Base-by-base conservation (phyloP, 2,113 vertebrate species). In the Paradisaea rubra region DNA sequence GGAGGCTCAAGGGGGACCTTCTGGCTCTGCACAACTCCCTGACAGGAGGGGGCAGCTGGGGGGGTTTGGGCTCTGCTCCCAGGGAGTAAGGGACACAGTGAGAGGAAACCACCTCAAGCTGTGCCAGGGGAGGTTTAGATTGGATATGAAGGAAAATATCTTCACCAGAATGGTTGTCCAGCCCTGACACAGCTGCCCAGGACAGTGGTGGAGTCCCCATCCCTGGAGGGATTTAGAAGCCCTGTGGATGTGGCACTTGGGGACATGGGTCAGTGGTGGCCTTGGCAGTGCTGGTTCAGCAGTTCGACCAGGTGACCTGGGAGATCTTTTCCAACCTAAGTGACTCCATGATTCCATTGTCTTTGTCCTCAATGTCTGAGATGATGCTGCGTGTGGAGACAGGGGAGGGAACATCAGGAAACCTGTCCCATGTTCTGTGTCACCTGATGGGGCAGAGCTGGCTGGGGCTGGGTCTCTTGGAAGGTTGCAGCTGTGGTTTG, bases 271-370 rank as follows among this genome's bases (percentile, higher is more conserved):
- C 3, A 42, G 18, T 11, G 54, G 15, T 31, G 47, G 41, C 16
- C 22, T 41, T 54, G 61, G 41, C 54, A 9, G 63, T 23, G 79
- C n/a, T 82, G 79, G 17, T 2, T 5, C 30, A 49, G 50, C 49
- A 47, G 14, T 9, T 5, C 7, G 10, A 23, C 15, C 19, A 1
- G 0, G 8, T 28, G 15, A 19, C 21, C n/a, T 42, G 56, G 49
- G 64, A 77, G 22, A 2, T 37, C 12, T 63, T 69, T 37, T 6
- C 63, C 64, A 63, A 1, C 35, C 22, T 10, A 6, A 37, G 28
- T 5, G 15, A 56, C 33, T 33, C 56, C 42, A 15, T 9, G 25
- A 13, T 33, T 27, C 47, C 42, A 3, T 10, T 61, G 28, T 18
- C 59, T 42, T 69, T 15, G 5, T 30, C 71, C 39, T 72, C 7